Base-by-base conservation (phyloP, 2,888 invertebrate genomes). In the Hyposoter didymator region DNA sequence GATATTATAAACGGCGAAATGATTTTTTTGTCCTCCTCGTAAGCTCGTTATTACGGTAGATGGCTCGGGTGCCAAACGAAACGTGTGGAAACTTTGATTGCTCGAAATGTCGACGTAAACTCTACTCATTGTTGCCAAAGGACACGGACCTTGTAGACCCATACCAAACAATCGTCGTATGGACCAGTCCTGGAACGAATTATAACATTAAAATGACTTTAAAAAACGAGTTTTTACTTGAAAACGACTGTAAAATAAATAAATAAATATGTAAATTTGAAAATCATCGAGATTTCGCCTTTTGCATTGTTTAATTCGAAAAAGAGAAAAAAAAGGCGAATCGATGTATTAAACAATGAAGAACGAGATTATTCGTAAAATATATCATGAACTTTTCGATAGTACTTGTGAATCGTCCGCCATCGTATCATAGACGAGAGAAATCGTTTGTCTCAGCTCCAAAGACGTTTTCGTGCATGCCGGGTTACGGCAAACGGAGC, bases 151-250 rank as follows among this genome's bases (percentile, higher is more conserved):
- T 88, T 96, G 96, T 28, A 99, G 94, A 17, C 98, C 97, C 92
- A 97, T 97, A 0, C 98, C 98, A 94, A 99, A 99, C 80, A 99
- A 94, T 90, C 97, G 97, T 82, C 97, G 95, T 82, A 99, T 95
- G 10, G 98, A 97, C 97, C 99, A 99, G 93, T 98, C 97, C 94
- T 95, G 93, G 39, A 17, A 67, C 43, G 43, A 73, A 55, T 73
- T 39, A 55, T 39, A 10, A 7, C 0, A 74, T 45, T 0, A n/a
- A 22, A 62, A 47, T 32, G 28, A 49, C 66, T n/a, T n/a, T 66
- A 84, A 22, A 55, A 39, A 62, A 32, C 32, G 4, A 22, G n/a
- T 12, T 75, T 35, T 22, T 19, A 32, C 17, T 0, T 32, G 8
- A 74, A 22, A 73, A 8, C 22, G n/a, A 59, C 14, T 52, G 17